Percentiles rank a stretch among this genome's conserved stretches.
Evolutionary conservation across 1,140 invertebrate species (phyloP).

Genomic region (Charaxes varanes): DNA sequence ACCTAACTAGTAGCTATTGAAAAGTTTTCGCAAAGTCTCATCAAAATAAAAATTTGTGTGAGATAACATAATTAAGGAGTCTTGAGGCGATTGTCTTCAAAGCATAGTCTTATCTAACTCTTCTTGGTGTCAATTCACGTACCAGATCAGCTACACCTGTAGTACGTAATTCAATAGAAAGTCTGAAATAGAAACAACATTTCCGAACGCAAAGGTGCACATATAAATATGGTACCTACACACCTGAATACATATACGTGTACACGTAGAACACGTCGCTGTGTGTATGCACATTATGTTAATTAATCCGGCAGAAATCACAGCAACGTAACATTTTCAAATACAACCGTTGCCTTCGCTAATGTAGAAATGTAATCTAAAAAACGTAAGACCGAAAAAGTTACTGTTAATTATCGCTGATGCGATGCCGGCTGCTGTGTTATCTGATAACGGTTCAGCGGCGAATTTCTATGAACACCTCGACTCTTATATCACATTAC

Average conservation of each 20-base stretch:
- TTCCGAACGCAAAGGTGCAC: slow-evolving; percentile 2
- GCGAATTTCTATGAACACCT: slow-evolving; percentile 28
- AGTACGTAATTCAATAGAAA: too few species aligned
- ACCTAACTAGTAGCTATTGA: too few species aligned
- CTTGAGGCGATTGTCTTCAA: too few species aligned
- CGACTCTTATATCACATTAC: slow-evolving; percentile 23
- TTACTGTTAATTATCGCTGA: slow-evolving; percentile 40
- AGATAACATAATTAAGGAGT: too few species aligned
- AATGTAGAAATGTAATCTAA: slow-evolving; percentile 26
- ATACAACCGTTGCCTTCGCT: slow-evolving; percentile 18
- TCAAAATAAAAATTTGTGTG: too few species aligned
- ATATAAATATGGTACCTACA: slow-evolving; percentile 1
- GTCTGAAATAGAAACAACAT: too few species aligned
- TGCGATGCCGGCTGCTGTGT: slow-evolving; percentile 42
- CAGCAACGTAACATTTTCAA: slow-evolving; percentile 16
- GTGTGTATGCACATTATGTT: slow-evolving; percentile 15
- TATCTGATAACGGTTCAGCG: slow-evolving; percentile 28
- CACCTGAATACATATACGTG: not conserved
- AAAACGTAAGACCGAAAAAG: slow-evolving; percentile 38
- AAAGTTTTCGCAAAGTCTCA: too few species aligned
- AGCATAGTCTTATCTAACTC: too few species aligned
- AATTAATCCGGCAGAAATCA: slow-evolving; percentile 22
- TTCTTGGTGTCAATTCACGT: too few species aligned
- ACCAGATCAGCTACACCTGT: too few species aligned
- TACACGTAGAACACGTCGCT: slow-evolving; percentile 1